phyloP scores from a whole-genome alignment of 2,113 vertebrate species.

The Amphilophus citrinellus region DNA sequence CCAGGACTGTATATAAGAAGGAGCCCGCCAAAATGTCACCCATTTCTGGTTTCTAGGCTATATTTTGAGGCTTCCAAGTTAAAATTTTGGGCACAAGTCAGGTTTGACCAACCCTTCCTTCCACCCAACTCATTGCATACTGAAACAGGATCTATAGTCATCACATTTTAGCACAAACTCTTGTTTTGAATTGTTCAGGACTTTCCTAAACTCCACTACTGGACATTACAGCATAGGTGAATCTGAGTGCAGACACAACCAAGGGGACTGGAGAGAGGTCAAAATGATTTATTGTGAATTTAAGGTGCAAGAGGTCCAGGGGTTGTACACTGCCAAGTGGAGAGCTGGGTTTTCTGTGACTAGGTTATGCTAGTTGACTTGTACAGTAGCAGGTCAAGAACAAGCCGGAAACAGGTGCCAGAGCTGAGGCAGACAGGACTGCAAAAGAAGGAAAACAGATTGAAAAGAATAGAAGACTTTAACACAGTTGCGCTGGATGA shows the following conservation, averaged over 20 bases:
- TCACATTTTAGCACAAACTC: background rate
- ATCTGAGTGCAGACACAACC: background rate
- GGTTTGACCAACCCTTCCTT: background rate
- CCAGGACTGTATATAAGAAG: background rate
- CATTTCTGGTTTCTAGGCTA: background rate
- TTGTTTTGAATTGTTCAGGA: background rate
- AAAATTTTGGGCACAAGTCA: background rate
- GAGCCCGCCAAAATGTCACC: background rate
- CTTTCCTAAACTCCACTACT: background rate
- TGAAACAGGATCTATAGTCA: background rate
- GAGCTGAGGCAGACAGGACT: background rate
- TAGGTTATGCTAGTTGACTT: background rate
- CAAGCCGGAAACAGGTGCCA: no score
- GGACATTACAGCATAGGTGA: background rate
- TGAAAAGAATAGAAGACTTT: background rate
- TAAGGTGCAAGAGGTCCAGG: background rate
- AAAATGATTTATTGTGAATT: background rate
- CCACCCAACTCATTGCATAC: background rate
- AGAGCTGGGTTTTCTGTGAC: background rate
- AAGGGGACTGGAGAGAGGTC: background rate
- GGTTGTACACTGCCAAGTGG: background rate
- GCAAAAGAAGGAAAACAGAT: background rate
- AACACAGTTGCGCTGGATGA: background rate
- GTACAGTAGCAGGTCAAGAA: background rate
- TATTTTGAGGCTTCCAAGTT: background rate